Evolutionary conservation across 2,113 vertebrate species (phyloP).

Genomic region (Canis aureus): DNA sequence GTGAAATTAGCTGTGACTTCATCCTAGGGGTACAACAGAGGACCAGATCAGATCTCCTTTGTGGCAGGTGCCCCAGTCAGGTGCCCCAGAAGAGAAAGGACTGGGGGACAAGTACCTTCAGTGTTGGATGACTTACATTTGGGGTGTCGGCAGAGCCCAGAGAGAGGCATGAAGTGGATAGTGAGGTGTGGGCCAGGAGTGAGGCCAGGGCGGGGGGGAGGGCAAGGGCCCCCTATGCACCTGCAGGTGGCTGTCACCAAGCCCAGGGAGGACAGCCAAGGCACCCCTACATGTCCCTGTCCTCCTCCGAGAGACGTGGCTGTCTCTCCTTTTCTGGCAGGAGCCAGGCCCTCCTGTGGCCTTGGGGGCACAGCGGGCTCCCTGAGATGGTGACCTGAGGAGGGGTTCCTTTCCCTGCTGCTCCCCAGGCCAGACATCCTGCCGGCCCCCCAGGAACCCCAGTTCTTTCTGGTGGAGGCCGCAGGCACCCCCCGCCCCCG

Average conservation of each 20-base stretch:
- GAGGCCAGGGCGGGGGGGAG: too few species aligned
- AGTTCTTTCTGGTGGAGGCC: too few species aligned
- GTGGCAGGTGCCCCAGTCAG: background rate
- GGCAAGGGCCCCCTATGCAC: background rate
- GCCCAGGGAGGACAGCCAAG: background rate
- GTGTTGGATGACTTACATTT: rapidly evolving
- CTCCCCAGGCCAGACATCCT: background rate
- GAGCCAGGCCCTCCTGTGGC: too few species aligned
- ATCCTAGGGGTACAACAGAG: rapidly evolving
- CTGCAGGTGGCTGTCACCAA: rapidly evolving
- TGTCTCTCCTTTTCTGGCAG: rapidly evolving
- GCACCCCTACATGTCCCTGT: rapidly evolving
- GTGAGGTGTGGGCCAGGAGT: background rate
- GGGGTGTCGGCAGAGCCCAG: background rate
- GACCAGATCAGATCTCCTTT: too few species aligned
- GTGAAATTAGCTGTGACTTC: background rate
- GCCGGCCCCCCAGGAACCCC: too few species aligned
- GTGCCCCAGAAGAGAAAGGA: rapidly evolving
- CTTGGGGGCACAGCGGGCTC: background rate
- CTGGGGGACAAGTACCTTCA: background rate
- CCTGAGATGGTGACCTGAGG: rapidly evolving
- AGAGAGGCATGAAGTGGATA: background rate
- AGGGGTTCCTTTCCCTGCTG: background rate
- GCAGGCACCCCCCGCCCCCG: rapidly evolving
- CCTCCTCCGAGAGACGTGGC: background rate